phyloP scores from a whole-genome alignment of 2,113 vertebrate genomes.

The Pelecanoides urinatrix region DNA sequence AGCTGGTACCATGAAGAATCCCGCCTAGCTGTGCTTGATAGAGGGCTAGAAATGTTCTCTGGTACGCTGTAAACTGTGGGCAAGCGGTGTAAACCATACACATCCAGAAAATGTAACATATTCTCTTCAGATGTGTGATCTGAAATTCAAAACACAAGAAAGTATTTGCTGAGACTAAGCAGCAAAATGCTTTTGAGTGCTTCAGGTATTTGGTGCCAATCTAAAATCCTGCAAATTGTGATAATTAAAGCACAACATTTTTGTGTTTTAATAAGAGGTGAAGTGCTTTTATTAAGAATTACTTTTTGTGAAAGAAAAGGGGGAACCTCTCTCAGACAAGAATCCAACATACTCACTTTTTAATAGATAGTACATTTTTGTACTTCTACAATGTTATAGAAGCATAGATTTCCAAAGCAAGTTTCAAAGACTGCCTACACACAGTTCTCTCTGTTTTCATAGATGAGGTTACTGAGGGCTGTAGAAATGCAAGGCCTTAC shows the following conservation, averaged over 20 bases:
- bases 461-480: neutral
- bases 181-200: neutral
- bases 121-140: neutral
- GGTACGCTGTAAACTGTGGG: neutral
- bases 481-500: neutral
- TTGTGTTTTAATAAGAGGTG: neutral
- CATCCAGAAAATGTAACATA: neutral
- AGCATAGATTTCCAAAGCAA: neutral
- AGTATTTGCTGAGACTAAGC: neutral
- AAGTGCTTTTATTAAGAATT: neutral
- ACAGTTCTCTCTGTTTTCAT: neutral
- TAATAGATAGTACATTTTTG: neutral
- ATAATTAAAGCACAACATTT: neutral
- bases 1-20: neutral
- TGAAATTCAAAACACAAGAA: neutral
- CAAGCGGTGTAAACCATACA: accelerated
- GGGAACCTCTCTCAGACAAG: neutral
- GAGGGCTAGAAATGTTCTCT: neutral
- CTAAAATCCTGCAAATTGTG: neutral
- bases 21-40: neutral
- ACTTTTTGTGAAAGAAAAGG: neutral
- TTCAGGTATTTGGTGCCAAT: neutral
- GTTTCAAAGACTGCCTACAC: neutral
- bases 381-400: neutral
- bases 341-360: neutral